phyloP scores from a whole-genome alignment of 2,113 vertebrate genomes.

The Centropristis striata region DNA sequence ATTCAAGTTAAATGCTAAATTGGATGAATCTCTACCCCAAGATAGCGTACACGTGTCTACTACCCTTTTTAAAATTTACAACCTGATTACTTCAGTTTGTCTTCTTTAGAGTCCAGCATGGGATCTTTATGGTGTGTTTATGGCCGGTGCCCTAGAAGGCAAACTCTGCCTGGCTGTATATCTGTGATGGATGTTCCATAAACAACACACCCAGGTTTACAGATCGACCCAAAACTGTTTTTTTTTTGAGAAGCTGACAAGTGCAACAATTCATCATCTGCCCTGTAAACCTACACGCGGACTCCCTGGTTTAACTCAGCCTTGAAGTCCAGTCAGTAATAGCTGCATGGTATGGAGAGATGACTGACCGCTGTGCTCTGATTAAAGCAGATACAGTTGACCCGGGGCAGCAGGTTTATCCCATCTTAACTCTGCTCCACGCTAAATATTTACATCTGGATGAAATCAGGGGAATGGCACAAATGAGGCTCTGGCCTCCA shows the following conservation, averaged over 20 bases:
- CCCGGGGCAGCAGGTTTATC: conserved; percentile 59
- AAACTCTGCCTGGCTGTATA: conserved; percentile 28
- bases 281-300: conserved; percentile 40
- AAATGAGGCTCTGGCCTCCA: conserved; percentile 40
- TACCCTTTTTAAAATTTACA: not conserved
- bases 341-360: conserved; percentile 12
- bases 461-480: conserved; percentile 45
- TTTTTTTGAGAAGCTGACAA: conserved; percentile 34
- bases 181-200: conserved; percentile 51
- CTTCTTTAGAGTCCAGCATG: conserved; percentile 9
- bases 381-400: conserved; percentile 53
- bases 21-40: not conserved
- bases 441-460: conserved; percentile 77
- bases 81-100: conserved; percentile 13
- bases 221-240: not conserved
- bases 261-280: conserved; percentile 50
- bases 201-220: conserved; percentile 40
- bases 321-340: conserved; percentile 44
- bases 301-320: conserved; percentile 41
- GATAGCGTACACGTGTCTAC: not conserved
- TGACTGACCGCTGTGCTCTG: conserved; percentile 45
- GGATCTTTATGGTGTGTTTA: conserved; percentile 56
- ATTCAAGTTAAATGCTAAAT: not conserved
- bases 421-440: conserved; percentile 33
- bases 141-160: not conserved